Percentiles rank a stretch among this genome's conserved stretches.
phyloP scores from a whole-genome alignment of 2,888 invertebrate species.

The Euspilapteryx auroguttella region DNA sequence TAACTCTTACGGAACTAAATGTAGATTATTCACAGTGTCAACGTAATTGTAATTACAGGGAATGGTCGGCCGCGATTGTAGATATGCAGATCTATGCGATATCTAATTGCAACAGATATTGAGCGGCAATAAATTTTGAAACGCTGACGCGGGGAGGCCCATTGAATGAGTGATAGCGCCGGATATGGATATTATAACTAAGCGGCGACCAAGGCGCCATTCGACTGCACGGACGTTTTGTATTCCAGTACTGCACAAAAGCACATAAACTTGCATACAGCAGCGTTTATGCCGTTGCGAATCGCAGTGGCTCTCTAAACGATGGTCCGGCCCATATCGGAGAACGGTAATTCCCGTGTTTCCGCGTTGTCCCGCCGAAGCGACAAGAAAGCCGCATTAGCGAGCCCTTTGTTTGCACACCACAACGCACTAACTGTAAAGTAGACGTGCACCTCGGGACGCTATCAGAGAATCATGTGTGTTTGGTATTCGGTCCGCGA shows the following conservation, averaged over 20 bases:
- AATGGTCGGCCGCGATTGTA: conserved; percentile 5
- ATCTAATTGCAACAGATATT: conserved; percentile 24
- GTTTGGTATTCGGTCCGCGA: conserved; percentile 23
- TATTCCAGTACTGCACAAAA: too few species aligned
- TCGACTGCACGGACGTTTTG: too few species aligned
- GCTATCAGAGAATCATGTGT: too few species aligned
- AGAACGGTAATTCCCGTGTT: too few species aligned
- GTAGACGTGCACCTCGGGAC: conserved; percentile 10
- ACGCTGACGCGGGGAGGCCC: conserved; percentile 17
- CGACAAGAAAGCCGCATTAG: conserved; percentile 23
- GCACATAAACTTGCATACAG: too few species aligned
- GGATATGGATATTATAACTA: conserved; percentile 39
- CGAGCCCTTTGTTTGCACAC: conserved; percentile 14
- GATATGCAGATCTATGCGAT: conserved; percentile 20
- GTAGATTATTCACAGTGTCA: conserved; percentile 14
- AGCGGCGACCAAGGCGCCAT: conserved; percentile 6
- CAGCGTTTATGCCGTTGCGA: too few species aligned
- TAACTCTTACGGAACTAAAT: too few species aligned
- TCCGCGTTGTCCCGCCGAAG: conserved; percentile 17
- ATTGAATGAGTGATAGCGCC: conserved; percentile 18
- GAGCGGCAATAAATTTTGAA: conserved; percentile 27
- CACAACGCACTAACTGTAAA: conserved; percentile 15
- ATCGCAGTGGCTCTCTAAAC: too few species aligned
- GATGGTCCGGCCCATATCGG: too few species aligned
- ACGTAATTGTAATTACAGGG: conserved; percentile 13